These are phyloP conservation scores for Narcine bancroftii DNA, from an alignment of 2,113 vertebrate species.

Conservation along the genomic window DNA sequence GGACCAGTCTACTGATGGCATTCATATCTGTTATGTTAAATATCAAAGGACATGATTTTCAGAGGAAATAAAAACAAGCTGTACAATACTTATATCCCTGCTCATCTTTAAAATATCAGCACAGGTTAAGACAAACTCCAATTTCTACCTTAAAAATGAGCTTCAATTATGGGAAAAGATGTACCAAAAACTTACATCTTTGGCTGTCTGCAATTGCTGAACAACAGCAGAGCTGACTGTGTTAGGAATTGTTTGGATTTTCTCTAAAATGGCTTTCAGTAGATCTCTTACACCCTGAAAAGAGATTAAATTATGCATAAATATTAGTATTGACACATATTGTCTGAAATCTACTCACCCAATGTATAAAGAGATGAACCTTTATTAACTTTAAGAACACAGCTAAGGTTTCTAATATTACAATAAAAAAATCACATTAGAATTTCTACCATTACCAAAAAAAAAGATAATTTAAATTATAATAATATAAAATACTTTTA, in stretches of 20 bases:
- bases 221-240: constrained; percentile 95
- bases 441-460: neutral
- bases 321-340: neutral
- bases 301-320: constrained; percentile 3
- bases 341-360: neutral
- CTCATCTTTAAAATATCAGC: neutral
- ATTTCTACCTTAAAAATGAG: neutral
- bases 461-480: neutral
- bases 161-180: neutral
- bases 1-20: neutral
- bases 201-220: constrained; percentile 83
- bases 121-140: neutral
- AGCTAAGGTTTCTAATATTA: neutral
- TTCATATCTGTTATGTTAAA: neutral
- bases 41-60: neutral
- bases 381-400: neutral
- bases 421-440: neutral
- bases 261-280: constrained; percentile 86
- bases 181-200: constrained; percentile 67
- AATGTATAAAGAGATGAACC: neutral
- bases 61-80: neutral
- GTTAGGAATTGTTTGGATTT: constrained; percentile 86
- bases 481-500: neutral
- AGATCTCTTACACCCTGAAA: constrained; percentile 87
- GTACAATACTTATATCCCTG: neutral